phyloP scores from a whole-genome alignment of 2,888 invertebrate genomes.

The Pyrrhia umbra region DNA sequence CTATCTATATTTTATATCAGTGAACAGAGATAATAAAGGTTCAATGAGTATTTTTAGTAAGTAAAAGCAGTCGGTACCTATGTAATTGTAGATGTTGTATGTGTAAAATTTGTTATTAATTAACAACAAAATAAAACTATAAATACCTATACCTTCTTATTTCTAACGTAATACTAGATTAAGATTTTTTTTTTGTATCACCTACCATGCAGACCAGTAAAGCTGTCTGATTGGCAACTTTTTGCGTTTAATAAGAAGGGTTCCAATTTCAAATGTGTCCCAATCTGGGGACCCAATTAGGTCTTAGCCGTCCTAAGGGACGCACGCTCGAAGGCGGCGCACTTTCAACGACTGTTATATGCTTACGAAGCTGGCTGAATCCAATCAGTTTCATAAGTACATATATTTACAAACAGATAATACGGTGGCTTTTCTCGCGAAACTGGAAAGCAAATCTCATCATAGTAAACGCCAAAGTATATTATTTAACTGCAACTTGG shows the following conservation, averaged over 20 bases:
- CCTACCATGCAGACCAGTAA: not conserved
- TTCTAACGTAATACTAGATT: too few species aligned
- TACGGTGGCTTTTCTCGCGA: too few species aligned
- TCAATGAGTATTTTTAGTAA: too few species aligned
- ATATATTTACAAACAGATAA: too few species aligned
- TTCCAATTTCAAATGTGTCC: constrained; percentile 19
- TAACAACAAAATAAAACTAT: too few species aligned
- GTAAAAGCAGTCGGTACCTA: too few species aligned
- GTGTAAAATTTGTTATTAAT: too few species aligned
- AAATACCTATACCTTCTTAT: too few species aligned
- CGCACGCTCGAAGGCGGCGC: not conserved
- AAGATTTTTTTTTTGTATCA: not conserved
- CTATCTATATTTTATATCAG: too few species aligned
- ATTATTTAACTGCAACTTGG: not conserved
- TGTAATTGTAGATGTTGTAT: too few species aligned
- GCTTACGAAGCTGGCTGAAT: not conserved
- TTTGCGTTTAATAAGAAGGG: constrained; percentile 15
- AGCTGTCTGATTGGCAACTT: constrained; percentile 17
- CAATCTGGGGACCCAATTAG: constrained; percentile 31
- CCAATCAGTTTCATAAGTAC: too few species aligned
- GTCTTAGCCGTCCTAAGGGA: constrained; percentile 11
- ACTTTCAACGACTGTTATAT: not conserved
- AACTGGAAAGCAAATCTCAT: not conserved
- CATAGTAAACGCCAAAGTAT: not conserved
- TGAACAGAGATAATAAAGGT: too few species aligned